phyloP scores from a whole-genome alignment of 2,113 vertebrate species.

The Arenaria interpres region DNA sequence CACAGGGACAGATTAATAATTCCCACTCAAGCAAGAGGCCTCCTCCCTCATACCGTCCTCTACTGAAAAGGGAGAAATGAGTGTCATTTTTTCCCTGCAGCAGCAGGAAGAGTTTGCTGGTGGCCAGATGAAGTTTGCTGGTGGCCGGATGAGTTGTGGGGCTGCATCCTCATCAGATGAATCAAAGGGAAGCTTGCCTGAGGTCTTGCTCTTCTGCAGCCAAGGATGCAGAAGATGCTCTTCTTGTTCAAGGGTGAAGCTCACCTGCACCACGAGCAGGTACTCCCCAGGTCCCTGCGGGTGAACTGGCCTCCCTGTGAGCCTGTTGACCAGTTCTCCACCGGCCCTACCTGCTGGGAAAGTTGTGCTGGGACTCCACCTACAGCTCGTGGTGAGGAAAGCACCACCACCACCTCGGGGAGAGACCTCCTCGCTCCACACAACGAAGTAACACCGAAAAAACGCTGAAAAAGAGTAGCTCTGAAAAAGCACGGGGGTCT shows the following conservation, averaged over 20 bases:
- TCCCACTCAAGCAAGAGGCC: neutral
- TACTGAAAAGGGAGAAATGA: neutral
- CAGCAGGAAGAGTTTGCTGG: no score
- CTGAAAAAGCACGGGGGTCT: fast-evolving
- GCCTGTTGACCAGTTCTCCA: fast-evolving
- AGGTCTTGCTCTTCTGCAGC: neutral
- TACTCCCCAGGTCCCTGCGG: neutral
- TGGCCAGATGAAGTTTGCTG: no score
- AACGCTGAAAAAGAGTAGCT: no score
- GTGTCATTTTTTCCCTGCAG: no score
- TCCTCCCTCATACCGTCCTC: neutral
- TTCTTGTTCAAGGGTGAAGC: neutral
- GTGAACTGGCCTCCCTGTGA: no score
- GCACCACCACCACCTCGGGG: neutral
- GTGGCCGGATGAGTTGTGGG: neutral
- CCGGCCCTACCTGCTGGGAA: neutral
- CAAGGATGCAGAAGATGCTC: no score
- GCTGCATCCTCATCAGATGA: neutral
- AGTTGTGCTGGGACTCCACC: neutral
- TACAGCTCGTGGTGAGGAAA: neutral
- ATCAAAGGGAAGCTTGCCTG: no score
- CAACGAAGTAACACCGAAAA: neutral
- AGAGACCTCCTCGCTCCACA: fast-evolving
- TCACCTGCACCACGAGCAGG: no score
- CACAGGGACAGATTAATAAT: neutral